phyloP scores from a whole-genome alignment of 2,797 vertebrate genomes.

The Dermochelys coriacea region DNA sequence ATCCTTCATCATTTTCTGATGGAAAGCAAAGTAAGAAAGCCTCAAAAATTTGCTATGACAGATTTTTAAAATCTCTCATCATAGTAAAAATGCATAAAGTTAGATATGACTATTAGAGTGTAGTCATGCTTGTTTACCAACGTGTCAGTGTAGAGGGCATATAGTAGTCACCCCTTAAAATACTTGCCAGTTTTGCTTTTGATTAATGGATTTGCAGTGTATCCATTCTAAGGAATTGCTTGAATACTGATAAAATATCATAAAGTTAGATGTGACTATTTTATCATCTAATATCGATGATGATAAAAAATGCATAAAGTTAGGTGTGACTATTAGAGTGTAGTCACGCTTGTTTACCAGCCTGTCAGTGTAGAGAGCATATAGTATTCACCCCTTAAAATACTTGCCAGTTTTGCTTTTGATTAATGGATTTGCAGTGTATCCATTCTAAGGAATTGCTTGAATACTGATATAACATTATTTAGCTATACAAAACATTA shows the following conservation, averaged over 20 bases:
- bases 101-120: accelerated
- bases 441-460: background rate
- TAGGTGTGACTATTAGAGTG: accelerated
- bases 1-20: constrained; percentile 99
- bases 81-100: accelerated
- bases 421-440: accelerated
- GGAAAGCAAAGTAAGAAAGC: background rate
- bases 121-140: background rate
- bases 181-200: too few relatives aligned
- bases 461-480: background rate
- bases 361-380: background rate
- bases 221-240: too few relatives aligned
- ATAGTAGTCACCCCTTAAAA: too few relatives aligned
- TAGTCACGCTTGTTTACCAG: background rate
- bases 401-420: background rate
- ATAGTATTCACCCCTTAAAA: background rate
- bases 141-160: background rate
- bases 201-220: too few relatives aligned
- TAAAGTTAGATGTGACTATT: too few relatives aligned
- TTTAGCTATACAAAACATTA: too few relatives aligned
- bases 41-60: background rate
- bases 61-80: background rate
- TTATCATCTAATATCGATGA: too few relatives aligned
- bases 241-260: too few relatives aligned
- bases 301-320: accelerated